phyloP scores from a whole-genome alignment of 2,113 vertebrate genomes.

The Sphyrna mokarran region DNA sequence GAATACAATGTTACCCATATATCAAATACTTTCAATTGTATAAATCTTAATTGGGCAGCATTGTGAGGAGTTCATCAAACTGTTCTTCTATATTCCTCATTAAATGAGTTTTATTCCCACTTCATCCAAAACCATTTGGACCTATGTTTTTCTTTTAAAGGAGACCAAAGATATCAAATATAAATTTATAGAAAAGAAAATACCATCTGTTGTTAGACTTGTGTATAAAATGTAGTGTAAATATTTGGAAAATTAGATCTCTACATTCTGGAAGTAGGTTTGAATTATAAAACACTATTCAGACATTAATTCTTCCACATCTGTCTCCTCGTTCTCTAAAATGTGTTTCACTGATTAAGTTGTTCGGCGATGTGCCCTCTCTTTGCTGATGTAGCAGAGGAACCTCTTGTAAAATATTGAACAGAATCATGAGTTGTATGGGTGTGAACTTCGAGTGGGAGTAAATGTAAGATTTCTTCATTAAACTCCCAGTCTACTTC shows the following conservation, averaged over 20 bases:
- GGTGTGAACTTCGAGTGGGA: not conserved
- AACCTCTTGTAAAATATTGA: not conserved
- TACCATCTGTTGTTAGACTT: not conserved
- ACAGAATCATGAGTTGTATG: not conserved
- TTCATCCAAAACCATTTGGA: not conserved
- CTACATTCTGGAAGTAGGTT: not conserved
- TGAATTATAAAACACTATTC: not conserved
- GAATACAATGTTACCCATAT: not conserved
- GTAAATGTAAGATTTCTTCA: not conserved
- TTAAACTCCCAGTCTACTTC: not conserved
- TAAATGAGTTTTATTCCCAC: not conserved
- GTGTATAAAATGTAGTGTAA: no score
- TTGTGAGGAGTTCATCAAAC: not conserved
- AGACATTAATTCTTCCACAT: not conserved
- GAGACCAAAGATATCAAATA: not conserved
- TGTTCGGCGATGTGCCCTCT: not conserved
- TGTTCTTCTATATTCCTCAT: not conserved
- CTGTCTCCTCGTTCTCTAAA: not conserved
- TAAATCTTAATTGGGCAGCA: not conserved
- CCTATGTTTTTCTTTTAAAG: not conserved
- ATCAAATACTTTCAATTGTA: not conserved
- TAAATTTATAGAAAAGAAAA: not conserved
- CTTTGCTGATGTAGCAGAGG: not conserved
- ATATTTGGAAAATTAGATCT: not conserved
- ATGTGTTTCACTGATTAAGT: not conserved